Conservation (phyloP, 2,113 vertebrate species). For the Pseudopipra pipra region DNA sequence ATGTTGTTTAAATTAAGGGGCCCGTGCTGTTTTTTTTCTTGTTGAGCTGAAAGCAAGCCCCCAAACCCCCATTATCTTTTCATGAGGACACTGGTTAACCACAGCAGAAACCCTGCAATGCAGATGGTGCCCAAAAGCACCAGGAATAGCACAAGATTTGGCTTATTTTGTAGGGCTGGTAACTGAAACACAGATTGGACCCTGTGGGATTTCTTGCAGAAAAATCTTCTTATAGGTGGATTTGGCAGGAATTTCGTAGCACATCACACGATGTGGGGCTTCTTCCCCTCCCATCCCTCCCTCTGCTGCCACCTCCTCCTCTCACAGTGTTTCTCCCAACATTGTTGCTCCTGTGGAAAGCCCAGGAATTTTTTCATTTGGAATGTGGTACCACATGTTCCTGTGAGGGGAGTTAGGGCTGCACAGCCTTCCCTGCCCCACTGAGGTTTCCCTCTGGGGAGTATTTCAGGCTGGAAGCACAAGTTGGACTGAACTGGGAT, state of each 20-base stretch:
- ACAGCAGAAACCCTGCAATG: background rate
- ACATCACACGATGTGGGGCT: background rate
- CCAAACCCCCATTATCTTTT: background rate
- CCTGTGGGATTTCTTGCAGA: background rate
- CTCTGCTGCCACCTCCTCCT: background rate
- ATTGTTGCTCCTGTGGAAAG: background rate
- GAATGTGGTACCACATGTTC: background rate
- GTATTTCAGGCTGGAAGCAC: background rate
- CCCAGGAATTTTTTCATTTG: background rate
- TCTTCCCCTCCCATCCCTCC: background rate
- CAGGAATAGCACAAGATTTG: background rate
- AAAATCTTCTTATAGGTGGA: background rate
- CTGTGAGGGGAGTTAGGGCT: background rate
- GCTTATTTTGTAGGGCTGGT: background rate
- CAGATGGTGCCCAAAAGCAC: background rate
- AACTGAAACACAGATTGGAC: background rate
- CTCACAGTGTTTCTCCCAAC: background rate
- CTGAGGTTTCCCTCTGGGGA: background rate
- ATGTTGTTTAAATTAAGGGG: background rate
- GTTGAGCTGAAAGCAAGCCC: background rate
- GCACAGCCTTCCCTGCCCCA: background rate
- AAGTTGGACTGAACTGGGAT: background rate
- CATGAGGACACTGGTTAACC: background rate
- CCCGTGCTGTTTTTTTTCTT: background rate
- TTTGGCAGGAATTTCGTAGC: background rate